Evolutionary conservation across 2,113 vertebrate species (phyloP).

Genomic region (Calcarius ornatus): DNA sequence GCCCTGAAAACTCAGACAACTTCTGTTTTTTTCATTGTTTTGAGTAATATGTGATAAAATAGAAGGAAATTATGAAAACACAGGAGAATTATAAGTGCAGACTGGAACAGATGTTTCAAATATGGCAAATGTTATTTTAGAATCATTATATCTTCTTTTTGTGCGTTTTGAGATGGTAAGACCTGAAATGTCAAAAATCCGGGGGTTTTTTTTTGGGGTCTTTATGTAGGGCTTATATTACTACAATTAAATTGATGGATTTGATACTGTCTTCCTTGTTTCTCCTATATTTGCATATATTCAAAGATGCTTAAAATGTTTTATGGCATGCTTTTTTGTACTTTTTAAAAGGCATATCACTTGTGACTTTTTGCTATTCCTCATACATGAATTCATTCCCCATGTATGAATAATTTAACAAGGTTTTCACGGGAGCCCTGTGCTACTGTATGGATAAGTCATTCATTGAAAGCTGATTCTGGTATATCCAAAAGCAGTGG

Average conservation of each 20-base stretch:
- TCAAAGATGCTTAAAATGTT: neutral
- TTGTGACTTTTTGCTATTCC: neutral
- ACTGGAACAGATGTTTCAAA: conserved; percentile 32
- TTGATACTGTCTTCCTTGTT: neutral
- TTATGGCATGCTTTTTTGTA: neutral
- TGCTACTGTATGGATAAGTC: neutral
- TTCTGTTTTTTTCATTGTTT: neutral
- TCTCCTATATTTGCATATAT: neutral
- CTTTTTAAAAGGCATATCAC: neutral
- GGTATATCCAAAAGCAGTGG: neutral
- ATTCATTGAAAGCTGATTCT: neutral
- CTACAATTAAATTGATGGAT: neutral
- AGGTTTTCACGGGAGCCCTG: neutral
- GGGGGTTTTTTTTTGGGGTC: accelerated
- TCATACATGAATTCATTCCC: neutral
- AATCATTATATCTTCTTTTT: neutral
- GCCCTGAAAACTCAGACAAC: neutral
- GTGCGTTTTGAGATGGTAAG: neutral
- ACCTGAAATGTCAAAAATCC: neutral
- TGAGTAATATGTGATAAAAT: neutral
- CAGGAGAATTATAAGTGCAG: neutral
- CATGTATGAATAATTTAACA: accelerated
- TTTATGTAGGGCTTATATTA: neutral
- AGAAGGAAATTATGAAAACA: neutral
- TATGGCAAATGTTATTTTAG: neutral